Evolutionary conservation across 1,140 invertebrate genomes (phyloP).

Genomic region (Gryllus bimaculatus): DNA sequence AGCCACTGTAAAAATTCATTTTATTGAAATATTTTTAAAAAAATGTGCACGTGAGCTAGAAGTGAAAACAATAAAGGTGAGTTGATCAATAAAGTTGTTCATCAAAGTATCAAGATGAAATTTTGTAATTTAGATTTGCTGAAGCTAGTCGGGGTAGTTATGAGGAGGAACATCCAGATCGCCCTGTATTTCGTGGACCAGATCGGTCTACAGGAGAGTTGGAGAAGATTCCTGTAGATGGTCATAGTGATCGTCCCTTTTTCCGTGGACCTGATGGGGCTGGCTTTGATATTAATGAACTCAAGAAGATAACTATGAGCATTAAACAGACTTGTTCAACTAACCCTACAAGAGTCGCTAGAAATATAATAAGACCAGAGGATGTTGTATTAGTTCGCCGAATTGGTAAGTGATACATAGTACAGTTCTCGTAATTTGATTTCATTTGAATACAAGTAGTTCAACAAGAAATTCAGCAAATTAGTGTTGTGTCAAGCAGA

Average conservation of each 20-base stretch:
- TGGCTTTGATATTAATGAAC: slow-evolving; percentile 16
- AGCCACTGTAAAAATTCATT: too few species aligned
- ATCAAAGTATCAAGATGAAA: neutral
- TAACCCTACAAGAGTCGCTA: neutral
- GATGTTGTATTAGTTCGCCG: slow-evolving; percentile 16
- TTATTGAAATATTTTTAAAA: too few species aligned
- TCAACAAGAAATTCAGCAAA: neutral
- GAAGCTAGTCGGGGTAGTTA: neutral
- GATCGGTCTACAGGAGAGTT: neutral
- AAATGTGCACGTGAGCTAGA: too few species aligned
- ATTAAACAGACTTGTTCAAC: slow-evolving; percentile 5
- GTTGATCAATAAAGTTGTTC: neutral
- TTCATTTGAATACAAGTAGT: neutral
- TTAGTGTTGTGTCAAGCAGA: neutral
- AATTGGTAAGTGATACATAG: slow-evolving; percentile 1
- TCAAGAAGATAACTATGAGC: slow-evolving; percentile 17
- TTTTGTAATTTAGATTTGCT: neutral
- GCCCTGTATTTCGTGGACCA: slow-evolving; percentile 16
- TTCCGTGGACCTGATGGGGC: slow-evolving; percentile 17
- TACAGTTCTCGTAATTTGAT: neutral
- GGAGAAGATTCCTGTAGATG: neutral
- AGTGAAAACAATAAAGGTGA: neutral
- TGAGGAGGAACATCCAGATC: slow-evolving; percentile 7
- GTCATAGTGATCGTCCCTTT: slow-evolving; percentile 6
- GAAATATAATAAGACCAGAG: slow-evolving; percentile 14